A percentile compares a stretch with the other conserved stretches of the same genome.
Conservation (phyloP, 2,888 invertebrate species). For the Mythimna impura region DNA sequence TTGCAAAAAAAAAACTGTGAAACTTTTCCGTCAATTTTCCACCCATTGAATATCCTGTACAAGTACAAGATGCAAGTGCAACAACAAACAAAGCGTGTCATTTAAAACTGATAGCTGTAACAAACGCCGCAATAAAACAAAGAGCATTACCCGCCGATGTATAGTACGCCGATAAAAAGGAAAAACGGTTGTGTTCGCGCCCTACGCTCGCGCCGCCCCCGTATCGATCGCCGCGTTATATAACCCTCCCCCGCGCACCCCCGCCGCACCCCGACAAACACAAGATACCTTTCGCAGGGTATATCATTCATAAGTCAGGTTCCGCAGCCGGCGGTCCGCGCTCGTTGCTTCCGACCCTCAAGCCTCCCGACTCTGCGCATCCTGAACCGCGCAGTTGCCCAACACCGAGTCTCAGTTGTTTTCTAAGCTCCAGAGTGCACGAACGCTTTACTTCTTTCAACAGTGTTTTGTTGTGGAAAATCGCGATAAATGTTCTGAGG, state of each 20-base stretch:
- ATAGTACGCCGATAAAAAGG: slow-evolving; percentile 68
- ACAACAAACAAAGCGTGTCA: slow-evolving; percentile 36
- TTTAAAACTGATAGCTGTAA: slow-evolving; percentile 43
- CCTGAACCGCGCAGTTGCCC: slow-evolving; percentile 61
- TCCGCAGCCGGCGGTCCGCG: slow-evolving; percentile 71
- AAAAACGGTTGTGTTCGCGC: slow-evolving; percentile 74
- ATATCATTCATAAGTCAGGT: slow-evolving; percentile 81
- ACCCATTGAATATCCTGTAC: neutral
- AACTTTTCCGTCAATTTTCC: neutral
- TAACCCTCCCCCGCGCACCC: slow-evolving; percentile 77
- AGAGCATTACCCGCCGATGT: slow-evolving; percentile 59
- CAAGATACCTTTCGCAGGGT: slow-evolving; percentile 72
- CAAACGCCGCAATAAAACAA: slow-evolving; percentile 67
- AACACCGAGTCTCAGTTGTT: slow-evolving; percentile 82
- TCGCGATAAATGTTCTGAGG: slow-evolving; percentile 85
- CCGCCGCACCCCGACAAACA: slow-evolving; percentile 63
- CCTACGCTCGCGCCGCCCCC: slow-evolving; percentile 75
- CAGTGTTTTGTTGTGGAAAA: slow-evolving; percentile 79
- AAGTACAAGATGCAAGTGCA: slow-evolving; percentile 16
- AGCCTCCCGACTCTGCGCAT: slow-evolving; percentile 73
- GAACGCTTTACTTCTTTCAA: slow-evolving; percentile 66
- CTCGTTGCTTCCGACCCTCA: slow-evolving; percentile 38
- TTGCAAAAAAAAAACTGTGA: neutral
- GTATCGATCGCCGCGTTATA: slow-evolving; percentile 86
- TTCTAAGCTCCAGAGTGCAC: slow-evolving; percentile 67